Base-by-base conservation (phyloP, 2,797 vertebrate genomes). In the Vultur gryphus region DNA sequence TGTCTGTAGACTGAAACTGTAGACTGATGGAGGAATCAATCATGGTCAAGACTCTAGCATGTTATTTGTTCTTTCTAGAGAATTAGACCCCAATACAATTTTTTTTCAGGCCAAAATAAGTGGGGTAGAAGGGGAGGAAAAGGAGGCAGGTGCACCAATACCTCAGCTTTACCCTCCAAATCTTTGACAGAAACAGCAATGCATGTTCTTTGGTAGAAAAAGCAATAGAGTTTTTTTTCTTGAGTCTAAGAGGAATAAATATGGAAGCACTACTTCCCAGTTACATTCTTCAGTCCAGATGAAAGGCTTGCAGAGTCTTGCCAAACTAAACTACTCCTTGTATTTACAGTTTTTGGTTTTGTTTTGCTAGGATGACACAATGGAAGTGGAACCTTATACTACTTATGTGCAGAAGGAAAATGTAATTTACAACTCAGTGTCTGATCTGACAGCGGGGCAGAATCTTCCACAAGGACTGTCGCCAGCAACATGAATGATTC, bases 351-450 rank as follows among this genome's bases (percentile, higher is more conserved):
- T 82, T 91, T 94, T 96, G 44, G 64, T 75, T 95, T 97, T 97
- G 87, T 93, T 81, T 97, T 97, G 52, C 88, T 92, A 94, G 97
- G 96, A 97, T 61, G 95, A 98, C 95, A 95, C 73, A n/a, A 96
- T 28, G 16, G 97, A 97, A 72, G 90, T 98, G 92, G 97, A 98
- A 87, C 98, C 98, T 28, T 98, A 98, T 92, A 98, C 98, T 64
- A 98, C 92, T 43, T 98, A 98, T 5, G 98, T 97, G 35, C 98
- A 98, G 79, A 98, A 97, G 79, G 98, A 78, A 77, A 98, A 98
- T 4, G 57, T 89, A 31, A 98, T 98, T 59, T 98, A 98, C 82
- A 98, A 97, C 69, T 97, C 97, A 26, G 61, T 94, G 72, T 90
- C 66, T 75, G 96, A 96, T 48, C 84, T 92, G 78, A 95, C 86